Conservation (phyloP, 2,888 invertebrate species). For the Unio delphinus region DNA sequence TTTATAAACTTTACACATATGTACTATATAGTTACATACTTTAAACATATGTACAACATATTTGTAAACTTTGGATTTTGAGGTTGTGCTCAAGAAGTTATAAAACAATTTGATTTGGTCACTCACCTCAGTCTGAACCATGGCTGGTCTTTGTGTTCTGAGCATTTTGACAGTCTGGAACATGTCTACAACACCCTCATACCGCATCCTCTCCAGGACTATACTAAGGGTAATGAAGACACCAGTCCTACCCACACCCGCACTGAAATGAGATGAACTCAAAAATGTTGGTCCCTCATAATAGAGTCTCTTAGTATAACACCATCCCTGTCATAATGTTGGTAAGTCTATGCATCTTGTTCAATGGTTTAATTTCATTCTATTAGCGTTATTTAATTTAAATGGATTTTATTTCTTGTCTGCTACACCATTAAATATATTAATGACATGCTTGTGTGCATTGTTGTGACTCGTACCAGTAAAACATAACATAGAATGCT, state of each 20-base stretch:
- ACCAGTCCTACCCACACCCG: constrained; percentile 98
- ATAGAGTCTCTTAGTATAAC: not conserved
- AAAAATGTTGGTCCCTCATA: not conserved
- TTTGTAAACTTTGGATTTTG: no score
- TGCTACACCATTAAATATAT: no score
- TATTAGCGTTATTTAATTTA: no score
- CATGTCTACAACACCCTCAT: constrained; percentile 98
- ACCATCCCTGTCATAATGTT: no score
- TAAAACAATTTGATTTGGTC: not conserved
- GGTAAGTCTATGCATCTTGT: not conserved
- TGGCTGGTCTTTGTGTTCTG: constrained; percentile 97
- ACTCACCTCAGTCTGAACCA: constrained; percentile 98
- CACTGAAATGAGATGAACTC: constrained; percentile 76
- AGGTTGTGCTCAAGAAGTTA: no score
- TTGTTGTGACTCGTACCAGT: no score
- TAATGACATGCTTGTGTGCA: no score
- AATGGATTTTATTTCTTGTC: no score
- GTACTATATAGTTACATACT: no score
- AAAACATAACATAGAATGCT: not conserved
- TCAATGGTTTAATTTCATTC: no score
- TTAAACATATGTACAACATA: no score
- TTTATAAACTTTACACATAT: no score
- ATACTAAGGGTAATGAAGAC: constrained; percentile 98
- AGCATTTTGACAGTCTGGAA: constrained; percentile 99
- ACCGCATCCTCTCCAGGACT: constrained; percentile 98